Evolutionary conservation across 2,797 vertebrate species (phyloP).

Genomic region (Falco peregrinus): DNA sequence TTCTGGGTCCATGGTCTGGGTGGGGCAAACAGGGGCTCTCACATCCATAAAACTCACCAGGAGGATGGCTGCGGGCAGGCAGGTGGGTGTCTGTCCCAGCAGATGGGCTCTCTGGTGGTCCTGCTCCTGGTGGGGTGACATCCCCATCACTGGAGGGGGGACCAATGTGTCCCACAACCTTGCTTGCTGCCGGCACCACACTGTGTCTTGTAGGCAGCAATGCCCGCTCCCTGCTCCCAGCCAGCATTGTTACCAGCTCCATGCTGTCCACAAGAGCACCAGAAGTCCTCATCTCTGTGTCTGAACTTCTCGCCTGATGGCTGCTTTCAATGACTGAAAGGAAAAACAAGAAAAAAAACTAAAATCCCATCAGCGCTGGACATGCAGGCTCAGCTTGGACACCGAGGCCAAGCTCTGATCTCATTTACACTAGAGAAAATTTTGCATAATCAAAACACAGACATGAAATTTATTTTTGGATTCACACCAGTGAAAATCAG

Average conservation of each 20-base stretch:
- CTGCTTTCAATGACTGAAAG: conserved; percentile 53
- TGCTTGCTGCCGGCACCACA: rapidly evolving
- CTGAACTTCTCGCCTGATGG: neutral
- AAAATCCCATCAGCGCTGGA: neutral
- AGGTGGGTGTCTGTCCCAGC: neutral
- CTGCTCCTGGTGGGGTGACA: neutral
- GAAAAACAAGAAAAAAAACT: neutral
- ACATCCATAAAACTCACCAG: conserved; percentile 1
- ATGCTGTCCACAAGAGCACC: neutral
- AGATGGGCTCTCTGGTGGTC: neutral
- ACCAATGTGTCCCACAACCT: neutral
- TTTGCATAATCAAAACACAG: conserved; percentile 9
- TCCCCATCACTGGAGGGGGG: neutral
- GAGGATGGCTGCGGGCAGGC: neutral
- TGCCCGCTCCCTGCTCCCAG: neutral
- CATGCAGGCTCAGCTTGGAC: neutral
- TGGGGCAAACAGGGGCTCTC: too few relatives aligned
- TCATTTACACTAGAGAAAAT: neutral
- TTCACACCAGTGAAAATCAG: neutral
- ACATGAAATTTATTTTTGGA: neutral
- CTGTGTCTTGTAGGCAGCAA: neutral
- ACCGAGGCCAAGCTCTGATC: neutral
- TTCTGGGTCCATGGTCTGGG: rapidly evolving
- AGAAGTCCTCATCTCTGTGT: neutral
- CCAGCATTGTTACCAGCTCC: neutral